A percentile compares a stretch with the other conserved stretches of the same genome.
Evolutionary conservation across 2,888 invertebrate species (phyloP).

Genomic region (Nephrotoma guestfalica): DNA sequence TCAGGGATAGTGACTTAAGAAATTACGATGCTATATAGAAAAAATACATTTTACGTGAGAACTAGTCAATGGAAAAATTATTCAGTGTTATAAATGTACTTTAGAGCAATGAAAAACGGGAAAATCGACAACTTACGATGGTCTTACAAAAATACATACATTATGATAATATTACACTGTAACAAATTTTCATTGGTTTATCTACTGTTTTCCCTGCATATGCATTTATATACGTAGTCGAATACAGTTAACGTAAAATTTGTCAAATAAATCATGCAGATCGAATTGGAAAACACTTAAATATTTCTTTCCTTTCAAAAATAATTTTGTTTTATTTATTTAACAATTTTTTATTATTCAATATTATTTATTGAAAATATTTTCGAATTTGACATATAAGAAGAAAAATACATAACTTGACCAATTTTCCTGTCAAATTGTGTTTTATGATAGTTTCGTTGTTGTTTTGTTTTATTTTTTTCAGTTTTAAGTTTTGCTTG

Average conservation of each 20-base stretch:
- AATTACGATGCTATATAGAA: too few species aligned
- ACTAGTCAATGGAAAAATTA: too few species aligned
- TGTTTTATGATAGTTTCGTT: conserved; percentile 1
- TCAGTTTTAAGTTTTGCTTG: not conserved
- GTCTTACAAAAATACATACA: too few species aligned
- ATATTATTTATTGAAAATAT: not conserved
- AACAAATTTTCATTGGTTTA: too few species aligned
- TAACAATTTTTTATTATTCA: not conserved
- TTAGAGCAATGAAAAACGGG: too few species aligned
- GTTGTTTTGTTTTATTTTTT: not conserved
- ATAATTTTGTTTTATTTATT: not conserved
- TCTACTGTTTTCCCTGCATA: too few species aligned
- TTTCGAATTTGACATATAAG: conserved; percentile 1
- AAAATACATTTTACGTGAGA: too few species aligned
- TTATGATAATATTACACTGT: too few species aligned
- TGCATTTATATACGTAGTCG: too few species aligned
- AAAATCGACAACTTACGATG: too few species aligned
- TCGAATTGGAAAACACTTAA: not conserved
- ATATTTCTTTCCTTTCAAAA: not conserved
- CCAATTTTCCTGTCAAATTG: conserved; percentile 3
- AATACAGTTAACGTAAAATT: not conserved
- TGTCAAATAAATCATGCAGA: not conserved
- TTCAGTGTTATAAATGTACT: too few species aligned
- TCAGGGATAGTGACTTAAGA: too few species aligned
- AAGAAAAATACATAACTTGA: not conserved